phyloP scores from a whole-genome alignment of 2,888 invertebrate species.

The Carabus problematicus region DNA sequence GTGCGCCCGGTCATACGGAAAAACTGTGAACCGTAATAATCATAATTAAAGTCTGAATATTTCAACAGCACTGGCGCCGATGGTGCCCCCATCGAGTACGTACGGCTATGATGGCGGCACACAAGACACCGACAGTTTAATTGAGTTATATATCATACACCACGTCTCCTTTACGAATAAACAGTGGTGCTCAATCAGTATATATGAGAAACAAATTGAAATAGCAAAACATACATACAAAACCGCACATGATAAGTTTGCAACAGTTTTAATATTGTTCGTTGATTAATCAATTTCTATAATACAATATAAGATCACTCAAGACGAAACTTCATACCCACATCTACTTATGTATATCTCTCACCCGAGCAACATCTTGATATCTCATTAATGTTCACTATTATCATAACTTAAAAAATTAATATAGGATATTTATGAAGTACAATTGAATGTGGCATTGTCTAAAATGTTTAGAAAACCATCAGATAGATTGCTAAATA shows the following conservation, averaged over 20 bases:
- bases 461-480: no score
- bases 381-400: no score
- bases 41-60: conserved; percentile 28
- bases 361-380: no score
- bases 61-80: neutral
- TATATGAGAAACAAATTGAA: neutral
- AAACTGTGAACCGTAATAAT: conserved; percentile 20
- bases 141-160: conserved; percentile 37
- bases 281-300: no score
- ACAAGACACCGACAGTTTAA: conserved; percentile 30
- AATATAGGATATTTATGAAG: no score
- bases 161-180: conserved; percentile 16
- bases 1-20: neutral
- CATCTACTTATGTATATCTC: no score
- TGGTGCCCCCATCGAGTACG: conserved; percentile 4
- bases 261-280: neutral
- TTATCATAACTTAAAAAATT: no score
- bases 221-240: neutral
- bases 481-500: no score
- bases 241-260: neutral
- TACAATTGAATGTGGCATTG: no score
- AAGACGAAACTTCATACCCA: no score
- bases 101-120: neutral
- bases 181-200: conserved; percentile 21
- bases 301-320: no score